phyloP scores from a whole-genome alignment of 2,797 vertebrate species.

The Pteropus rufus region DNA sequence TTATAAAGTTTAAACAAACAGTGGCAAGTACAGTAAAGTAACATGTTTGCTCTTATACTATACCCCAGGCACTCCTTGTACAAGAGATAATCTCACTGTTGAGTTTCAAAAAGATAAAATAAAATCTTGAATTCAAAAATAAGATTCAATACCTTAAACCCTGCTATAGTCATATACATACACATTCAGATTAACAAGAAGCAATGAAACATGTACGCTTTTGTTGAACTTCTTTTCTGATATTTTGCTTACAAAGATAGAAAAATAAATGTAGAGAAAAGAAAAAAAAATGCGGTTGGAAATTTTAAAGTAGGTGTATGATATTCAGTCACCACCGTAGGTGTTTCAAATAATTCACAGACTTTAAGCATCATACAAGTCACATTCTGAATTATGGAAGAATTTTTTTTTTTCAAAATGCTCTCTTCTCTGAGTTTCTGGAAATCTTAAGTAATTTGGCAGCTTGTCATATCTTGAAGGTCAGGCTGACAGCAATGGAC shows the following conservation, averaged over 20 bases:
- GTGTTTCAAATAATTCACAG: background rate
- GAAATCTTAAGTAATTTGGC: constrained; percentile 27
- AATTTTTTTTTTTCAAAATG: background rate
- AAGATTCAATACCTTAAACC: background rate
- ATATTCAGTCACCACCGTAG: background rate
- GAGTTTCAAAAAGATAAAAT: background rate
- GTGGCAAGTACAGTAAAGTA: background rate
- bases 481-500: constrained; percentile 30
- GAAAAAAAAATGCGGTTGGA: background rate
- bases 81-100: background rate
- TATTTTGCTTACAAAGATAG: background rate
- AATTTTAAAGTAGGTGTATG: background rate
- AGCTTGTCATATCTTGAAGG: constrained; percentile 35
- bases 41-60: background rate
- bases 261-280: background rate
- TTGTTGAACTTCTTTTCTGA: background rate
- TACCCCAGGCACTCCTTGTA: background rate
- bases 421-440: background rate
- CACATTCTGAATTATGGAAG: background rate
- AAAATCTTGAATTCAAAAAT: background rate
- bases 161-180: background rate
- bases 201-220: background rate
- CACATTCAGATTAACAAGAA: background rate
- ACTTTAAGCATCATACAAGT: background rate
- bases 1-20: background rate